phyloP scores from a whole-genome alignment of 2,888 invertebrate genomes.

The Andrena trimmerana region DNA sequence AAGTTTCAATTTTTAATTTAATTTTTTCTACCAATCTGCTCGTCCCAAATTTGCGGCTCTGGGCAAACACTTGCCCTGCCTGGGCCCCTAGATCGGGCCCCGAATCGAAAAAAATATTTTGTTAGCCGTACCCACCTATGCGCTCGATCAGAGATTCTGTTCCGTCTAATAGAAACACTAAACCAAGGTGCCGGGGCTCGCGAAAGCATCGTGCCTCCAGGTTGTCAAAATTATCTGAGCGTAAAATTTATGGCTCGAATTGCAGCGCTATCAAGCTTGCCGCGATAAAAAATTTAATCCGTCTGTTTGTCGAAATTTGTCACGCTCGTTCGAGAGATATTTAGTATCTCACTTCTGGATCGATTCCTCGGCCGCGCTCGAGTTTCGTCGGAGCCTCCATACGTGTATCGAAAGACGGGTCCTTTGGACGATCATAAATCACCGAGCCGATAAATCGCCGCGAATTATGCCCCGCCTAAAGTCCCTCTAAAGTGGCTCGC shows the following conservation, averaged over 20 bases:
- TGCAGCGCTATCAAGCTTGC: not conserved
- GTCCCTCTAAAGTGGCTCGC: not conserved
- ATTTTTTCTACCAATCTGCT: too few relatives aligned
- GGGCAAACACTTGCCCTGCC: too few relatives aligned
- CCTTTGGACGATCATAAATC: not conserved
- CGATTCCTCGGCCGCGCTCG: not conserved
- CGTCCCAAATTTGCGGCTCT: too few relatives aligned
- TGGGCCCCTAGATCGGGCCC: too few relatives aligned
- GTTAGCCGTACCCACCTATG: too few relatives aligned
- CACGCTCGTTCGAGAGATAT: not conserved
- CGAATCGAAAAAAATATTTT: too few relatives aligned
- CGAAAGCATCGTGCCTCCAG: not conserved
- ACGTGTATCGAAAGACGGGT: slow-evolving; percentile 2
- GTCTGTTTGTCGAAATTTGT: slow-evolving; percentile 30
- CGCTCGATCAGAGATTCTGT: too few relatives aligned
- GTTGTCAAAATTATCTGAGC: slow-evolving; percentile 15
- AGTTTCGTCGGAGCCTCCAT: not conserved
- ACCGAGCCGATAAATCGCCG: slow-evolving; percentile 8
- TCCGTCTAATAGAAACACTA: too few relatives aligned
- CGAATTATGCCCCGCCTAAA: slow-evolving; percentile 19
- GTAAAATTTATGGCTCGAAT: slow-evolving; percentile 13
- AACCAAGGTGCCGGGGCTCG: too few relatives aligned
- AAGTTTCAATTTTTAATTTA: too few relatives aligned
- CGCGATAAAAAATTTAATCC: slow-evolving; percentile 30
- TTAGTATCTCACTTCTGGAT: slow-evolving; percentile 3